A percentile compares a stretch with the other conserved stretches of the same genome.
phyloP scores from a whole-genome alignment of 2,797 vertebrate species.

The Poecile montanus region DNA sequence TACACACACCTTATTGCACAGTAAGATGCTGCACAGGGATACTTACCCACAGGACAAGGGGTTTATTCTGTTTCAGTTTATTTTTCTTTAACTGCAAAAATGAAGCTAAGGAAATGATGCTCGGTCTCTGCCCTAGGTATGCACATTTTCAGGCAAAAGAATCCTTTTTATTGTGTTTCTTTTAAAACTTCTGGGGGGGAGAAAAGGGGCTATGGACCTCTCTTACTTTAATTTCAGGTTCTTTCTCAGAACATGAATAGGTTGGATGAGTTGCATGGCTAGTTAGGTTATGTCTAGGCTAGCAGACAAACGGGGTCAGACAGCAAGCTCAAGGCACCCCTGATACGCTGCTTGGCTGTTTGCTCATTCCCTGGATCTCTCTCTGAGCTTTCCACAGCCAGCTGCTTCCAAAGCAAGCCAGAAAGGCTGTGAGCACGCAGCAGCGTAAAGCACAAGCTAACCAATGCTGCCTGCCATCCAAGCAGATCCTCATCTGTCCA shows the following conservation, averaged over 20 bases:
- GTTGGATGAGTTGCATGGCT: neutral
- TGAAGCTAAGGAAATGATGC: neutral
- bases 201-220: neutral
- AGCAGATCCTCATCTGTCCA: neutral
- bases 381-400: neutral
- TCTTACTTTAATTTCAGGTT: neutral
- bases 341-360: neutral
- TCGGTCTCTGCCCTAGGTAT: neutral
- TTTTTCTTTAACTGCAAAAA: neutral
- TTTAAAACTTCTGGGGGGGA: neutral
- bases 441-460: neutral
- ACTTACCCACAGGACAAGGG: neutral
- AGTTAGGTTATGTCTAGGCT: neutral
- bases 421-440: neutral
- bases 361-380: neutral
- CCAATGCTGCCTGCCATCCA: neutral
- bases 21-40: neutral
- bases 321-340: neutral
- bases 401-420: neutral
- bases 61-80: neutral
- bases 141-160: neutral
- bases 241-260: neutral
- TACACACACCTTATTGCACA: neutral
- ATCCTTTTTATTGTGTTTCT: neutral
- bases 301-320: neutral